Conservation (phyloP, 2,797 vertebrate species). For the Varecia variegata region DNA sequence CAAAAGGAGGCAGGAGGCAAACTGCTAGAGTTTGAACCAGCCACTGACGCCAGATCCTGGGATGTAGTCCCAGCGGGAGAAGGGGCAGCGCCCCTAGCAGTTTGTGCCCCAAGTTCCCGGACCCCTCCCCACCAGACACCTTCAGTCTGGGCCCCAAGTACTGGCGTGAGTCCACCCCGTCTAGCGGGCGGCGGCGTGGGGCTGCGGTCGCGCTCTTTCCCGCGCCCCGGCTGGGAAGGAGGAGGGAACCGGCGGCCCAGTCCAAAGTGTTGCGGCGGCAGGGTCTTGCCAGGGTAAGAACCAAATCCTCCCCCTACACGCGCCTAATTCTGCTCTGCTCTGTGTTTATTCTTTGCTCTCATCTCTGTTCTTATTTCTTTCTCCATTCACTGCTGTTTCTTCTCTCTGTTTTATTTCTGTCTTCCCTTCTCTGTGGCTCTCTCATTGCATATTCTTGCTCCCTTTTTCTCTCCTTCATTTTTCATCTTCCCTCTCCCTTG, state of each 20-base stretch:
- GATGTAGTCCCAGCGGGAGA: not conserved
- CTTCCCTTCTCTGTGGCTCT: not conserved
- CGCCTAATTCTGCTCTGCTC: not conserved
- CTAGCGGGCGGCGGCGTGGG: not conserved
- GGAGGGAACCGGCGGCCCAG: accelerated
- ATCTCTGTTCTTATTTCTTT: not conserved
- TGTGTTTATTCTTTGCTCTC: not conserved
- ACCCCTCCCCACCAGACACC: too few relatives aligned
- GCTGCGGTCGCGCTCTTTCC: too few relatives aligned
- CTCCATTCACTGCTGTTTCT: not conserved
- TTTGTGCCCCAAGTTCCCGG: not conserved
- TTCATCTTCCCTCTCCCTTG: not conserved
- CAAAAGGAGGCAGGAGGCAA: not conserved
- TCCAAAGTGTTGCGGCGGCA: not conserved
- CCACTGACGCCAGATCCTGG: not conserved
- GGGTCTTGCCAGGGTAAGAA: not conserved
- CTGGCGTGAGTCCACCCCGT: too few relatives aligned
- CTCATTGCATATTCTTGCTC: not conserved
- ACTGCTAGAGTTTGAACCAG: not conserved
- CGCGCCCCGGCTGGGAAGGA: not conserved
- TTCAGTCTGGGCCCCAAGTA: not conserved
- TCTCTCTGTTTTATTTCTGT: not conserved
- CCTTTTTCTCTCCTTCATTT: not conserved
- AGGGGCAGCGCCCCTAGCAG: not conserved
- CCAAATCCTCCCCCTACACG: too few relatives aligned